A percentile compares a stretch with the other conserved stretches of the same genome.
Evolutionary conservation across 2,113 vertebrate species (phyloP).

Genomic region (Emydocephalus ijimae): DNA sequence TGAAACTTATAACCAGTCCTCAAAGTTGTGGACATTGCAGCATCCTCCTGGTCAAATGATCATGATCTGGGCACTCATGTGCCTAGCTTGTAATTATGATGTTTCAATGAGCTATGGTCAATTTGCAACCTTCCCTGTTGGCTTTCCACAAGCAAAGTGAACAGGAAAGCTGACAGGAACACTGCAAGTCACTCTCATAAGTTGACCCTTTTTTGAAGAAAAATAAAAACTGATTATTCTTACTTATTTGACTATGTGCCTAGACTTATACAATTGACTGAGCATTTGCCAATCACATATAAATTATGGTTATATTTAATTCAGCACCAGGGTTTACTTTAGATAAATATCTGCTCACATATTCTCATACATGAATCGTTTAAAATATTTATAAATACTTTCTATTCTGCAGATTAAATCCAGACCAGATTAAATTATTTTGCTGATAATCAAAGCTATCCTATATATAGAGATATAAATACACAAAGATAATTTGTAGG

Average conservation of each 20-base stretch:
- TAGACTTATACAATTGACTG: constrained; percentile 71
- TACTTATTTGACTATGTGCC: constrained; percentile 4
- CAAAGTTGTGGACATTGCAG: neutral
- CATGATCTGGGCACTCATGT: neutral
- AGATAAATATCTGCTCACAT: constrained; percentile 84
- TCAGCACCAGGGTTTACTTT: constrained; percentile 43
- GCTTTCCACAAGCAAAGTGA: neutral
- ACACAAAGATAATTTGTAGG: neutral
- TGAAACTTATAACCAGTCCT: neutral
- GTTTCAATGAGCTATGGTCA: neutral
- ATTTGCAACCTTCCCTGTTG: neutral
- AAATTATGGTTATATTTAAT: constrained; percentile 65
- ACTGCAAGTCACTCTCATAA: neutral
- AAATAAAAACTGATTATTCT: constrained; percentile 33
- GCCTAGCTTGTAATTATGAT: neutral
- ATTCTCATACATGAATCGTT: constrained; percentile 67
- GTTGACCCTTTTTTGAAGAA: neutral
- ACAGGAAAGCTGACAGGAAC: neutral
- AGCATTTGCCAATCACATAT: constrained; percentile 76
- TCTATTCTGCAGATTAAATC: constrained; percentile 42
- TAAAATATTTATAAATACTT: constrained; percentile 77
- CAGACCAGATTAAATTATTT: constrained; percentile 37
- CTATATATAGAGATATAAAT: neutral
- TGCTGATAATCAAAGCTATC: constrained; percentile 46
- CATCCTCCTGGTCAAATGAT: neutral